phyloP scores from a whole-genome alignment of 2,797 vertebrate genomes.

The Anguilla pacifica region DNA sequence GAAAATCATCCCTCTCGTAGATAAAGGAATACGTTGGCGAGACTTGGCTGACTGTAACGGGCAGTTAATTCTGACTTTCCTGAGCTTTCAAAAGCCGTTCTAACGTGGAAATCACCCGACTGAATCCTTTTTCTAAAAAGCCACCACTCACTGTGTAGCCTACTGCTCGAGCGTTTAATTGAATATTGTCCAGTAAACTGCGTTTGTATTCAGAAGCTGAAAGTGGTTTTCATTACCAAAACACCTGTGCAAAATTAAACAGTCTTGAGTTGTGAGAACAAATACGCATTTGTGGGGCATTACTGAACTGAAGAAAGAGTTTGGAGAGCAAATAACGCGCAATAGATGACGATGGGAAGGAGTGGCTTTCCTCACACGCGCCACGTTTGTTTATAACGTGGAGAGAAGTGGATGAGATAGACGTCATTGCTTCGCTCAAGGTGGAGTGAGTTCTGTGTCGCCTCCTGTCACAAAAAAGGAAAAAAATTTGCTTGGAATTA shows the following conservation, averaged over 20 bases:
- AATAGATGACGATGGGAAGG: neutral
- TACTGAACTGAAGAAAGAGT: constrained; percentile 5
- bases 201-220: neutral
- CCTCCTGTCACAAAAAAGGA: neutral
- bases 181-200: neutral
- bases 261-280: neutral
- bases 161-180: neutral
- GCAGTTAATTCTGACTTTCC: no score
- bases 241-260: constrained; percentile 28
- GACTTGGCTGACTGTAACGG: no score
- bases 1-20: no score
- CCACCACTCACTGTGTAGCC: no score
- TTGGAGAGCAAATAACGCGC: neutral
- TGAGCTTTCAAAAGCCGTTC: no score
- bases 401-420: constrained; percentile 31
- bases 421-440: constrained; percentile 19
- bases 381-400: constrained; percentile 50
- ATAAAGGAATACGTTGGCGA: no score
- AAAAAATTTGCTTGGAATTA: constrained; percentile 14
- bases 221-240: neutral
- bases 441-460: neutral
- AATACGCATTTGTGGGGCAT: constrained; percentile 27
- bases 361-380: constrained; percentile 43
- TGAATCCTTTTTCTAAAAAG: no score
- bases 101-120: no score